Conservation (phyloP, 1,140 invertebrate genomes). For the Medauroidea extradentata region DNA sequence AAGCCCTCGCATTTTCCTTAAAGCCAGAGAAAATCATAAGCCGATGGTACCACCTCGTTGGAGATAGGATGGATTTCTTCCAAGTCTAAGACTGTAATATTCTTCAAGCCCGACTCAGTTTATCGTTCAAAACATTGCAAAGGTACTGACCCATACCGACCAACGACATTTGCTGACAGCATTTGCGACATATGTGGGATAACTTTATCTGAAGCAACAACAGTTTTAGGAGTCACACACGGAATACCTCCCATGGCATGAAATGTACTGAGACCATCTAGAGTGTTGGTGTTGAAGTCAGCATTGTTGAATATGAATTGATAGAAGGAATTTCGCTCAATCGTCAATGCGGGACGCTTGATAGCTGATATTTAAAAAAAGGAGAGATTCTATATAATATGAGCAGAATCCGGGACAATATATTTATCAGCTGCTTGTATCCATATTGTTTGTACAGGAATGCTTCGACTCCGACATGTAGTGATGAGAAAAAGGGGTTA, state of each 20-base stretch:
- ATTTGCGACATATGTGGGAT: not conserved
- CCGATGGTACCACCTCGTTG: too few species aligned
- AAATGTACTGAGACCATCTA: conserved; percentile 30
- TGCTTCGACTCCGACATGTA: conserved; percentile 19
- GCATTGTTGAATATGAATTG: conserved; percentile 34
- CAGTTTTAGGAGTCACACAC: conserved; percentile 17
- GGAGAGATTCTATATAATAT: conserved; percentile 18
- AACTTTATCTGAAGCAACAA: not conserved
- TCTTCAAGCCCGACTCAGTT: too few species aligned
- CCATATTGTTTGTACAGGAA: conserved; percentile 26
- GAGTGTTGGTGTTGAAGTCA: conserved; percentile 26
- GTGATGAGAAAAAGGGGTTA: conserved; percentile 32
- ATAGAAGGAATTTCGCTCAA: conserved; percentile 17
- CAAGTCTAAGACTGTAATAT: too few species aligned
- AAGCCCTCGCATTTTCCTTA: too few species aligned
- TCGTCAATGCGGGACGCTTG: conserved; percentile 14
- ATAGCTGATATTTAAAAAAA: conserved; percentile 23
- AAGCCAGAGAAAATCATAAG: too few species aligned
- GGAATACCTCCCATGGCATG: conserved; percentile 31
- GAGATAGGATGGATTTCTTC: too few species aligned
- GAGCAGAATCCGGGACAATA: conserved; percentile 25
- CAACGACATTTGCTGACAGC: not conserved
- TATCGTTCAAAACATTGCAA: too few species aligned
- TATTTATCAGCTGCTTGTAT: conserved; percentile 21
- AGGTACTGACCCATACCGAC: too few species aligned